These are phyloP conservation scores for Calycopis cecrops DNA, from an alignment of 1,140 invertebrate genomes.

Conservation along the genomic window DNA sequence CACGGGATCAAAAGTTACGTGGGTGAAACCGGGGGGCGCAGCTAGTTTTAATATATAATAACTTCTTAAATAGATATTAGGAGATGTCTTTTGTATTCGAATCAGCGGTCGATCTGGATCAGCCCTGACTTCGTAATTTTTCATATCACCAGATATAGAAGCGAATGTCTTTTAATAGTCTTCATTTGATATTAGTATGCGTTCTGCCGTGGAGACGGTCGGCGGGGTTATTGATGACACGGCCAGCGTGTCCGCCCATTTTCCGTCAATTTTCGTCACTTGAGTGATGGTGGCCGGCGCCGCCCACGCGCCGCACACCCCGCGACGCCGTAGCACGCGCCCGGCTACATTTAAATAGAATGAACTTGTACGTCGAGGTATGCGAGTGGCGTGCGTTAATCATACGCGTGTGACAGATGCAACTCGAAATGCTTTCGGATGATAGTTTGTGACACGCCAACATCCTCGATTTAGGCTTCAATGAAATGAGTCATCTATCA, in stretches of 20 bases:
- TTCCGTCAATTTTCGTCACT: constrained; percentile 75
- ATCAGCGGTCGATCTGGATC: too few relatives aligned
- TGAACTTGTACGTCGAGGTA: constrained; percentile 69
- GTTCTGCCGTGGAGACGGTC: constrained; percentile 57
- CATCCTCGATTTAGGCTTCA: too few relatives aligned
- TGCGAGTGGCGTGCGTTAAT: constrained; percentile 63
- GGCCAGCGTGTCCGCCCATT: constrained; percentile 71
- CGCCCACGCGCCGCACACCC: constrained; percentile 43
- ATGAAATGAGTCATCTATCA: too few relatives aligned
- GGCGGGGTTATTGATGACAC: constrained; percentile 70
- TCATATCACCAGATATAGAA: too few relatives aligned
- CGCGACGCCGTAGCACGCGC: constrained; percentile 50
- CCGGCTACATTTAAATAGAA: constrained; percentile 71
- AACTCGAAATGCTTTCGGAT: constrained; percentile 39
- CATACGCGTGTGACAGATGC: constrained; percentile 70
- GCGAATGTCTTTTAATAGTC: constrained; percentile 12
- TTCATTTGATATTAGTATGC: constrained; percentile 55
- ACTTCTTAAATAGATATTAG: too few relatives aligned
- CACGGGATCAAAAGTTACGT: too few relatives aligned
- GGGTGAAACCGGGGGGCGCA: too few relatives aligned
- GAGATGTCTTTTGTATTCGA: too few relatives aligned
- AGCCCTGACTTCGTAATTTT: too few relatives aligned
- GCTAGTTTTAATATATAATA: too few relatives aligned
- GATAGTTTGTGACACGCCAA: too few relatives aligned
- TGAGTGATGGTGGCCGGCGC: constrained; percentile 67